Percentiles rank a stretch among this genome's conserved stretches.
phyloP scores from a whole-genome alignment of 2,888 invertebrate genomes.

The Tromatobia lineatoria region DNA sequence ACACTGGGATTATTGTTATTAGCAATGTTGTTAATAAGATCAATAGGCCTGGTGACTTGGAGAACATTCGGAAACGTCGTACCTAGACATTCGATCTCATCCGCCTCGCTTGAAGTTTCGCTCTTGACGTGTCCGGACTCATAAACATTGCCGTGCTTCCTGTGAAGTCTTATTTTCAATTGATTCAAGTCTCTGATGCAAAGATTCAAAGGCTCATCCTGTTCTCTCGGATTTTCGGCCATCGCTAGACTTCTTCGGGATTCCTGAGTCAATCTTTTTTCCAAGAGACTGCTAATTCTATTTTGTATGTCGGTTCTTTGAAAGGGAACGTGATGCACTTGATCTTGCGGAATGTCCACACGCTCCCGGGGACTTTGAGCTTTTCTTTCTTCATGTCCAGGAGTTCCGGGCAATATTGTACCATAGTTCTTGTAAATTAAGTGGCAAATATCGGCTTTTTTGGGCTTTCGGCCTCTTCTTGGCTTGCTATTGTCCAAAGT shows the following conservation, averaged over 20 bases:
- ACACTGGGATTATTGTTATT: slow-evolving; percentile 57
- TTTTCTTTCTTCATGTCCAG: slow-evolving; percentile 86
- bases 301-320: slow-evolving; percentile 90
- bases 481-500: slow-evolving; percentile 95
- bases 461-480: slow-evolving; percentile 94
- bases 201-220: slow-evolving; percentile 93
- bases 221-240: slow-evolving; percentile 85
- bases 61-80: slow-evolving; percentile 71
- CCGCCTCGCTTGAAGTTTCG: slow-evolving; percentile 86
- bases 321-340: slow-evolving; percentile 77
- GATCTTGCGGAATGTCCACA: slow-evolving; percentile 71
- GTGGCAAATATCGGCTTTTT: slow-evolving; percentile 97
- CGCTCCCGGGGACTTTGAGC: slow-evolving; percentile 73
- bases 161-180: slow-evolving; percentile 89
- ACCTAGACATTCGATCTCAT: slow-evolving; percentile 86
- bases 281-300: slow-evolving; percentile 90
- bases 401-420: slow-evolving; percentile 93
- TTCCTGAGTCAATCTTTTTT: slow-evolving; percentile 90
- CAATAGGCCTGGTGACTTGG: slow-evolving; percentile 65
- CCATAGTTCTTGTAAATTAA: slow-evolving; percentile 97
- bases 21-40: slow-evolving; percentile 54
- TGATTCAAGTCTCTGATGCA: slow-evolving; percentile 92
- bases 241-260: slow-evolving; percentile 86
- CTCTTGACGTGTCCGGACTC: slow-evolving; percentile 88
- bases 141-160: slow-evolving; percentile 89